These are phyloP conservation scores for Mustela lutreola DNA, from an alignment of 2,113 vertebrate species.

Conservation along the genomic window DNA sequence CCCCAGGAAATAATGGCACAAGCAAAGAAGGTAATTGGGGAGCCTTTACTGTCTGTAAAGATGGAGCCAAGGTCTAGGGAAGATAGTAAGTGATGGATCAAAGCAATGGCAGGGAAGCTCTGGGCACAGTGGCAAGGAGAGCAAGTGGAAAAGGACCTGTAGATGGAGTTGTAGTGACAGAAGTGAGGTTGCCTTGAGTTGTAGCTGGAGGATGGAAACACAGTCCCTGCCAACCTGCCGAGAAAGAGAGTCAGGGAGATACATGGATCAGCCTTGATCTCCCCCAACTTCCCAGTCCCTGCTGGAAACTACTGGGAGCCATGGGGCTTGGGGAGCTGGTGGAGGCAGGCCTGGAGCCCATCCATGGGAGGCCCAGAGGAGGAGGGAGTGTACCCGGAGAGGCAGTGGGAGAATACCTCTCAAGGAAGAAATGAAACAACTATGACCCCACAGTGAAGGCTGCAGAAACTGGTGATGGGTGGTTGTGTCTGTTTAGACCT, in stretches of 20 bases:
- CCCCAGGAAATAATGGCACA: background rate
- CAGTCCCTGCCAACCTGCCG: background rate
- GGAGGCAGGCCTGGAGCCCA: no score
- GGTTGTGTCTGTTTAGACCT: background rate
- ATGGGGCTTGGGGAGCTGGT: background rate
- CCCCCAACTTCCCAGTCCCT: background rate
- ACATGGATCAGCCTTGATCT: no score
- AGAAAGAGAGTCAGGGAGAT: background rate
- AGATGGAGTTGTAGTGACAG: background rate
- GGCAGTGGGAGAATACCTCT: fast-evolving
- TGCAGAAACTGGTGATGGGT: background rate
- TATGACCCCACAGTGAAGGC: background rate
- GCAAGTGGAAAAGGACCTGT: no score
- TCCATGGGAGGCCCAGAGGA: background rate
- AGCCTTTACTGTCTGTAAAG: background rate
- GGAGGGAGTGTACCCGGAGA: fast-evolving
- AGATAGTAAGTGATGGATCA: background rate
- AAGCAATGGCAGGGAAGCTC: background rate
- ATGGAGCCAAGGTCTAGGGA: background rate
- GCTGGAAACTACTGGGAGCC: background rate
- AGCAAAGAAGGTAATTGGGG: background rate
- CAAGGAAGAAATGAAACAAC: background rate
- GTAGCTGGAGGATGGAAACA: background rate
- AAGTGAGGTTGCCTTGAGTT: background rate
- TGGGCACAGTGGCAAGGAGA: background rate